Percentiles rank a stretch among this genome's conserved stretches.
Conservation (phyloP, 2,888 invertebrate genomes). For the Harpalus rubripes region DNA sequence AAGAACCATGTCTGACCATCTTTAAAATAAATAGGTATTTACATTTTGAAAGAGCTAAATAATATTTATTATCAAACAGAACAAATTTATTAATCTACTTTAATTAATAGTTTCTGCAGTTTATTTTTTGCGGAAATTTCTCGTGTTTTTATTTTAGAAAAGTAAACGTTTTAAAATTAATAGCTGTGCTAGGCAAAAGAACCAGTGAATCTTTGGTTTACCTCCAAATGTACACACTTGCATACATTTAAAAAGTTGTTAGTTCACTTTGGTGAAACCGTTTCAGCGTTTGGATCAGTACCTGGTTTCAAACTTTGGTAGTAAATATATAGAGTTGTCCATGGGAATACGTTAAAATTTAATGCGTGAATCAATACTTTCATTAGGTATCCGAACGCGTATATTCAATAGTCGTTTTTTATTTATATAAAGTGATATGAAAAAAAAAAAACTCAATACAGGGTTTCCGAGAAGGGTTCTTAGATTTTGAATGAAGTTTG, state of each 20-base stretch:
- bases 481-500: too few relatives aligned
- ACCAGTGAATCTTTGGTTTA: background rate
- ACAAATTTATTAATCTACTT: too few relatives aligned
- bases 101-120: background rate
- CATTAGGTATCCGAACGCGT: background rate
- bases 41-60: too few relatives aligned
- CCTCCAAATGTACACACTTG: background rate
- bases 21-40: too few relatives aligned
- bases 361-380: background rate
- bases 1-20: too few relatives aligned
- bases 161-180: background rate
- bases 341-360: background rate
- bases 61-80: too few relatives aligned
- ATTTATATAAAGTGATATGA: background rate
- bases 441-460: too few relatives aligned
- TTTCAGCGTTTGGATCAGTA: background rate
- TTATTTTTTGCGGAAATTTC: background rate
- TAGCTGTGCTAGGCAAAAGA: background rate
- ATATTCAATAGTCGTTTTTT: background rate
- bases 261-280: background rate
- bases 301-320: background rate
- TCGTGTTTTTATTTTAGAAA: background rate
- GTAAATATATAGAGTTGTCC: background rate
- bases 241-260: constrained; percentile 3
- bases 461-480: too few relatives aligned